Percentiles rank a stretch among this genome's conserved stretches.
These are phyloP conservation scores for Cryptus armator DNA, from an alignment of 2,888 invertebrate genomes.

Conservation along the genomic window DNA sequence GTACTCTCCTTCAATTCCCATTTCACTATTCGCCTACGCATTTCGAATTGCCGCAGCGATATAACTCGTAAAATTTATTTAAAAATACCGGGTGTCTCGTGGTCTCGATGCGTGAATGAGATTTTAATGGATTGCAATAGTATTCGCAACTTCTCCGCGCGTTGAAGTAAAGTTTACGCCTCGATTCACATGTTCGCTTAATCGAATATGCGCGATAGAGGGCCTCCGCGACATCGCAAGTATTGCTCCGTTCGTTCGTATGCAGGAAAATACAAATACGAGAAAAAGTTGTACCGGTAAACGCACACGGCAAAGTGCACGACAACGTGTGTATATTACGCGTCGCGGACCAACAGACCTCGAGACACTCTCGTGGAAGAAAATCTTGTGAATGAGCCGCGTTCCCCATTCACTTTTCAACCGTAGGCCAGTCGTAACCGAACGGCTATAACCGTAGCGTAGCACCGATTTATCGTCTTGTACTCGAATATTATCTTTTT, in stretches of 20 bases:
- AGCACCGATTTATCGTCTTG: constrained; percentile 66
- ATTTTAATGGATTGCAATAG: neutral
- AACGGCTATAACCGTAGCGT: constrained; percentile 63
- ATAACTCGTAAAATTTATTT: neutral
- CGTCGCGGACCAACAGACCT: constrained; percentile 70
- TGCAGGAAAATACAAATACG: constrained; percentile 11
- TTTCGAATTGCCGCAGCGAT: neutral
- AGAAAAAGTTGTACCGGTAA: constrained; percentile 45
- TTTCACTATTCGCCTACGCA: constrained; percentile 1
- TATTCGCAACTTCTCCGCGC: neutral
- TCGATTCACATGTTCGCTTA: constrained; percentile 29
- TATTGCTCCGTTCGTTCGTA: constrained; percentile 4
- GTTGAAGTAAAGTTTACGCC: constrained; percentile 30
- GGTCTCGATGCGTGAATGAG: neutral
- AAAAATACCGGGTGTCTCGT: too few species aligned
- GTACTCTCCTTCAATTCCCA: neutral
- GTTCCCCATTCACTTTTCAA: constrained; percentile 83
- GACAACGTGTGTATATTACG: constrained; percentile 46
- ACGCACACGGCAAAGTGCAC: constrained; percentile 59
- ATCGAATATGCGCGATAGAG: constrained; percentile 59
- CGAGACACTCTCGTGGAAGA: constrained; percentile 75
- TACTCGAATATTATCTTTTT: constrained; percentile 57
- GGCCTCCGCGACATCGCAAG: constrained; percentile 47
- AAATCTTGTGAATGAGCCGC: constrained; percentile 84
- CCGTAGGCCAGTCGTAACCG: constrained; percentile 74